phyloP scores from a whole-genome alignment of 2,888 invertebrate genomes.

The Galerucella pusilla region DNA sequence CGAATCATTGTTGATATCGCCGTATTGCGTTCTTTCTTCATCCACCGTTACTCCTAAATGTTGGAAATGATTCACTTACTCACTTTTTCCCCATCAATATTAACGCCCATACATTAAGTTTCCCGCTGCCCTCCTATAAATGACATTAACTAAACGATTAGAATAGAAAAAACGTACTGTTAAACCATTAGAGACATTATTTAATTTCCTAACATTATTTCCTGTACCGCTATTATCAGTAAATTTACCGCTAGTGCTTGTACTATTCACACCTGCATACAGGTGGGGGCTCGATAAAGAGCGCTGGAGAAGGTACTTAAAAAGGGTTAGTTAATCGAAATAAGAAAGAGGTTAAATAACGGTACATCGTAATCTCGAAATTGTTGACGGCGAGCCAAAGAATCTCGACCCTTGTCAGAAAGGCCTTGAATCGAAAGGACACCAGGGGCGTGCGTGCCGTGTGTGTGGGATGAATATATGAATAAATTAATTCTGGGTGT shows the following conservation, averaged over 20 bases:
- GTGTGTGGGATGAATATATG: not conserved
- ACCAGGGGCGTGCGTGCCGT: slow-evolving; percentile 17
- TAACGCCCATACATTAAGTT: not conserved
- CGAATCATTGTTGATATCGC: too few species aligned
- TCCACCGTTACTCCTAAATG: too few species aligned
- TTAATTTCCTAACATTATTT: slow-evolving; percentile 28
- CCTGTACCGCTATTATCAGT: slow-evolving; percentile 20
- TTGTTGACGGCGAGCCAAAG: slow-evolving; percentile 49
- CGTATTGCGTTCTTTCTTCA: too few species aligned
- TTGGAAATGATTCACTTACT: too few species aligned
- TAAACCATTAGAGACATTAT: slow-evolving; percentile 3
- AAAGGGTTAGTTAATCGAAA: slow-evolving; percentile 44
- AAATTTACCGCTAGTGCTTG: slow-evolving; percentile 23
- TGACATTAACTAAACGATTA: slow-evolving; percentile 13
- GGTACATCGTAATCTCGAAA: slow-evolving; percentile 48
- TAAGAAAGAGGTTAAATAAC: slow-evolving; percentile 52
- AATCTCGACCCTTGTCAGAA: slow-evolving; percentile 45
- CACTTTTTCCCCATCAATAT: too few species aligned
- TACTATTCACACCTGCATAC: slow-evolving; percentile 41
- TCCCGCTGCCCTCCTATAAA: not conserved
- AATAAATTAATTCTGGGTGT: not conserved
- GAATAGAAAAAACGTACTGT: slow-evolving; percentile 16
- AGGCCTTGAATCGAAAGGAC: slow-evolving; percentile 33
- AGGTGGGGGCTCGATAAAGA: slow-evolving; percentile 35
- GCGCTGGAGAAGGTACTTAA: slow-evolving; percentile 34